phyloP scores from a whole-genome alignment of 2,797 vertebrate genomes.

The Peromyscus attwateri region DNA sequence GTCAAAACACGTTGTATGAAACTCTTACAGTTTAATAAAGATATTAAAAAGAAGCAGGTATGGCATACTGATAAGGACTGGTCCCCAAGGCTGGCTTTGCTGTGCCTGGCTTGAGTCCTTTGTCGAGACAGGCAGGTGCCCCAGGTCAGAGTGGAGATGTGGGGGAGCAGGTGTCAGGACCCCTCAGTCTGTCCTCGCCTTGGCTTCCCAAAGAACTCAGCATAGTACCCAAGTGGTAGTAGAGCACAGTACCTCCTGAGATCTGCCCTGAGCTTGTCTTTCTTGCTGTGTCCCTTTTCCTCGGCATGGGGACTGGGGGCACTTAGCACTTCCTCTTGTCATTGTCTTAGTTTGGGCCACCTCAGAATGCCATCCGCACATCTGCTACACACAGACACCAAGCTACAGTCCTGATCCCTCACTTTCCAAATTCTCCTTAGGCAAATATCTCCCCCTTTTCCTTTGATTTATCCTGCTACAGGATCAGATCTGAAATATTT shows the following conservation, averaged over 20 bases:
- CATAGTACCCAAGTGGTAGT: not conserved
- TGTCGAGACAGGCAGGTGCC: not conserved
- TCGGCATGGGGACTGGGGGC: not conserved
- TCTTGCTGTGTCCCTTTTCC: not conserved
- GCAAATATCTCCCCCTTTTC: not conserved
- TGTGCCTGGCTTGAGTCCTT: not conserved
- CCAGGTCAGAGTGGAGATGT: not conserved
- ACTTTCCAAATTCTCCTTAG: not conserved
- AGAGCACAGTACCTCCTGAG: not conserved
- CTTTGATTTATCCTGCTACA: not conserved
- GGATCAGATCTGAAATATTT: not conserved
- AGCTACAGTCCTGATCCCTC: not conserved
- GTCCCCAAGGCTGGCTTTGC: not conserved
- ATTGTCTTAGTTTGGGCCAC: not conserved
- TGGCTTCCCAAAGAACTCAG: not conserved
- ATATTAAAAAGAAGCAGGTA: not conserved
- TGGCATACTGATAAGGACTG: not conserved
- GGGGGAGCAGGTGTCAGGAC: not conserved
- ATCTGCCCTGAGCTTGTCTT: not conserved
- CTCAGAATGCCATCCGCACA: not conserved
- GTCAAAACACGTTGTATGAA: not conserved
- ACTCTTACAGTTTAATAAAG: not conserved
- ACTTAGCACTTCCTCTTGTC: not conserved
- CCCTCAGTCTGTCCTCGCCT: not conserved
- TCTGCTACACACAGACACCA: not conserved